Percentiles rank a stretch among this genome's conserved stretches.
Conservation (phyloP, 2,113 vertebrate species). For the Hyperoodon ampullatus region DNA sequence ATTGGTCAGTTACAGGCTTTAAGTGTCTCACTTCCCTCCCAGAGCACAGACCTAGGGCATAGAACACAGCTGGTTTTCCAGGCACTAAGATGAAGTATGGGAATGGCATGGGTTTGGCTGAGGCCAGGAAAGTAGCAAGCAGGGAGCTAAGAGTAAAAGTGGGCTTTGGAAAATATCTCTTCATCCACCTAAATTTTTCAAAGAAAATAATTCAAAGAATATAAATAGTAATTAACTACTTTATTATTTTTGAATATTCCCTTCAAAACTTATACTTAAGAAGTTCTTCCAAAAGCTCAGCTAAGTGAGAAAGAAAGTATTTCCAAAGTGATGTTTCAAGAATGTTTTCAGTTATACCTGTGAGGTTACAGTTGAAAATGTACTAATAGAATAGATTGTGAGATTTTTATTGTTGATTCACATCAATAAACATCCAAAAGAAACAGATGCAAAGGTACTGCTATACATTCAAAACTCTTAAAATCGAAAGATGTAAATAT, state of each 20-base stretch:
- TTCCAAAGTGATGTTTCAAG: slow-evolving; percentile 89
- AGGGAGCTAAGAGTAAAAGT: background rate
- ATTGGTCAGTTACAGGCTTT: background rate
- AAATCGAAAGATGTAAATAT: slow-evolving; percentile 90
- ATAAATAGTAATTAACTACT: background rate
- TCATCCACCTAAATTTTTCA: slow-evolving; percentile 57
- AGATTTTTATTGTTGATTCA: slow-evolving; percentile 92
- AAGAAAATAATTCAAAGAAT: slow-evolving; percentile 60
- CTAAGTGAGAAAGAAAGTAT: slow-evolving; percentile 89
- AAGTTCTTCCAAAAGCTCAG: slow-evolving; percentile 88
- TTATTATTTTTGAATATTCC: slow-evolving; percentile 74
- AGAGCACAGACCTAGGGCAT: background rate
- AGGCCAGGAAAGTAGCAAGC: background rate
- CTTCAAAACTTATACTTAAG: slow-evolving; percentile 85
- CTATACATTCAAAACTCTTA: slow-evolving; percentile 90
- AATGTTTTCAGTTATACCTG: slow-evolving; percentile 94
- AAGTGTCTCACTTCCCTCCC: background rate
- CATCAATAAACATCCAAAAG: slow-evolving; percentile 93
- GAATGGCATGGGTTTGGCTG: background rate
- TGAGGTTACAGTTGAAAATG: slow-evolving; percentile 89
- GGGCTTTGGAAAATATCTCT: slow-evolving; percentile 64
- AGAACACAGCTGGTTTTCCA: background rate
- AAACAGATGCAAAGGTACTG: slow-evolving; percentile 92
- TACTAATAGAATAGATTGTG: slow-evolving; percentile 83
- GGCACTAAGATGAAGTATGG: background rate